A percentile compares a stretch with the other conserved stretches of the same genome.
phyloP scores from a whole-genome alignment of 2,113 vertebrate genomes.

The Aix galericulata region DNA sequence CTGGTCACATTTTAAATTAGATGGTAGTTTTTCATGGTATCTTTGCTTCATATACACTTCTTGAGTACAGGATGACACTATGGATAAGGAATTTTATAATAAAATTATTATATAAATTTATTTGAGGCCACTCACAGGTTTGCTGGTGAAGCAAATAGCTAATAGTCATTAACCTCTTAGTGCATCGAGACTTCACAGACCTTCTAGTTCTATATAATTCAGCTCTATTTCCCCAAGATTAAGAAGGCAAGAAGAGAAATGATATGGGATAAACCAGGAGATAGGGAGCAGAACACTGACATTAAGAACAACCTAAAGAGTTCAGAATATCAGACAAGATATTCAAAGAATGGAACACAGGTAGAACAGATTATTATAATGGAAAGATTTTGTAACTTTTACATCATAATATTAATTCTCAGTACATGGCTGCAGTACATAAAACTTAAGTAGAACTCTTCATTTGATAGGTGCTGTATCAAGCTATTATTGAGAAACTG shows the following conservation, averaged over 20 bases:
- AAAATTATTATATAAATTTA: not conserved
- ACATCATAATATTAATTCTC: not conserved
- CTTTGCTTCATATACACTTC: not conserved
- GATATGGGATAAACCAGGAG: not conserved
- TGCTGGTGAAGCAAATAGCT: not conserved
- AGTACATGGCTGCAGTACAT: not conserved
- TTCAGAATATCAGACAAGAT: not conserved
- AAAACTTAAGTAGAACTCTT: not conserved
- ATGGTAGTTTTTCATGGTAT: not conserved
- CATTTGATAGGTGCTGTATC: not conserved
- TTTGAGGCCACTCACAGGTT: not conserved
- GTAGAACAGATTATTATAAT: not conserved
- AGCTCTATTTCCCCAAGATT: not conserved
- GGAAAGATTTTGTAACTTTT: not conserved
- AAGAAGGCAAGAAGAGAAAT: not conserved
- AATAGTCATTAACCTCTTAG: not conserved
- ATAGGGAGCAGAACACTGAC: not conserved
- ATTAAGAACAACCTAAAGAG: not conserved
- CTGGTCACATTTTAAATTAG: not conserved
- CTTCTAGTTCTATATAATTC: not conserved
- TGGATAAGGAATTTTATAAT: not conserved
- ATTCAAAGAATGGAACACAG: not conserved
- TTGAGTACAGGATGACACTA: not conserved
- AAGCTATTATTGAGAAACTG: not conserved
- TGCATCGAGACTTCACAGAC: not conserved